These are phyloP conservation scores for Diplodus puntazzo DNA, from an alignment of 2,797 vertebrate species.

Conservation along the genomic window DNA sequence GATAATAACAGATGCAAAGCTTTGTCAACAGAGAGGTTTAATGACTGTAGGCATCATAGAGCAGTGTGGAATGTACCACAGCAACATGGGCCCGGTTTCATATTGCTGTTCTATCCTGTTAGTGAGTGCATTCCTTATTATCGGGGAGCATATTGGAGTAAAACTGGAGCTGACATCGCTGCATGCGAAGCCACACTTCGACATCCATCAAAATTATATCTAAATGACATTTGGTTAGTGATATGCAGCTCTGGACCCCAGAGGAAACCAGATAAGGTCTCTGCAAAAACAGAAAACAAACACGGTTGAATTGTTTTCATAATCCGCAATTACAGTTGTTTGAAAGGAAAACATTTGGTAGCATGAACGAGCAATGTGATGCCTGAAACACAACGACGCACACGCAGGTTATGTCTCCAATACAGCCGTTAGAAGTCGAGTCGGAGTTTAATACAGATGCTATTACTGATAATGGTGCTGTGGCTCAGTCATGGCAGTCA, in stretches of 20 bases:
- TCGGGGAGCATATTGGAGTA: not conserved
- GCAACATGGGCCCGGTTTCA: not conserved
- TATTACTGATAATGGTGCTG: not conserved
- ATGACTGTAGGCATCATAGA: not conserved
- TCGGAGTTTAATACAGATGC: not conserved
- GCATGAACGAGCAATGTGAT: too few relatives aligned
- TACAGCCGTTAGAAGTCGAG: not conserved
- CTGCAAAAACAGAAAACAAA: not conserved
- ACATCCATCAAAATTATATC: not conserved
- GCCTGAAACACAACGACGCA: too few relatives aligned
- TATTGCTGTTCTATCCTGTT: not conserved
- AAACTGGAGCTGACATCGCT: not conserved
- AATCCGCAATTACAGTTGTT: not conserved
- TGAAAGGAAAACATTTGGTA: too few relatives aligned
- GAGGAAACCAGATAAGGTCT: not conserved
- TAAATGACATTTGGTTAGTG: not conserved
- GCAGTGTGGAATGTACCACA: not conserved
- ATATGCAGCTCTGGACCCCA: not conserved
- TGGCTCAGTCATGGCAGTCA: too few relatives aligned
- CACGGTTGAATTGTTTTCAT: not conserved
- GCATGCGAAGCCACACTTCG: not conserved
- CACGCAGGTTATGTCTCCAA: not conserved
- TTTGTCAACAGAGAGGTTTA: not conserved
- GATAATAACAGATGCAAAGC: not conserved
- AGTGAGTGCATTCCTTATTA: not conserved